Base-by-base conservation (phyloP, 2,113 vertebrate species). In the Clarias batrachus region DNA sequence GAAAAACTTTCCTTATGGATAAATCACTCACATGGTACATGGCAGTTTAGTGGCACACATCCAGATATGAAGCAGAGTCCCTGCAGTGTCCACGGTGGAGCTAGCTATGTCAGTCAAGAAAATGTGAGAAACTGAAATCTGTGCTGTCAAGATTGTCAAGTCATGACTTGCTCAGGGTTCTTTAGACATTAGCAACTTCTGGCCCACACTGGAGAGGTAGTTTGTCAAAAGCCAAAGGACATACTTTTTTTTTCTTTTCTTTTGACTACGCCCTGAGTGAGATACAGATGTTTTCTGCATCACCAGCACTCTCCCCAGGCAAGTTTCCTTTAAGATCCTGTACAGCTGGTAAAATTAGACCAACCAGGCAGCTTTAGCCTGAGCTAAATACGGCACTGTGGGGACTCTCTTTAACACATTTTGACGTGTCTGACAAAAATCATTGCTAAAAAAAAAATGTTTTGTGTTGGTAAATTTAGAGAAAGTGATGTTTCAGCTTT, bases 401-500 rank as follows among this genome's bases (percentile, higher is more conserved):
- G 52, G 74, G 52, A 78, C 74, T 78, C 52, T 30, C 54, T 77
- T 25, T 56, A 77, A 77, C 74, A 77, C 6, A 48, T 14, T 77
- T 56, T 77, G 74, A 77, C 48, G 1, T 77, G 48, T 77, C 74
- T 54, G 74, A 77, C 74, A 77, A 77, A 77, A 77, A 56, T 76
- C 21, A 54, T 41, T 13, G 71, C n/a, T 71, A 23, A 25, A 1
- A 25, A 1, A 41, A 23, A 16, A 33, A 21, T 23, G 4, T 48
- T 17, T 74, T 74, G 48, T 23, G 76, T 59, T n/a, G 19, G 11
- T n/a, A 57, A 79, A 59, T 60, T 59, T 59, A 60, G 9, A 1
- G 17, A 80, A 80, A 80, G n/a, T 59, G 77, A 60, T 59, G 77
- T 33, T 59, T 80, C 54, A 80, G 77, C 77, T 80, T 80, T 80